phyloP scores from a whole-genome alignment of 1,140 invertebrate genomes.

The Drosophila parvula region DNA sequence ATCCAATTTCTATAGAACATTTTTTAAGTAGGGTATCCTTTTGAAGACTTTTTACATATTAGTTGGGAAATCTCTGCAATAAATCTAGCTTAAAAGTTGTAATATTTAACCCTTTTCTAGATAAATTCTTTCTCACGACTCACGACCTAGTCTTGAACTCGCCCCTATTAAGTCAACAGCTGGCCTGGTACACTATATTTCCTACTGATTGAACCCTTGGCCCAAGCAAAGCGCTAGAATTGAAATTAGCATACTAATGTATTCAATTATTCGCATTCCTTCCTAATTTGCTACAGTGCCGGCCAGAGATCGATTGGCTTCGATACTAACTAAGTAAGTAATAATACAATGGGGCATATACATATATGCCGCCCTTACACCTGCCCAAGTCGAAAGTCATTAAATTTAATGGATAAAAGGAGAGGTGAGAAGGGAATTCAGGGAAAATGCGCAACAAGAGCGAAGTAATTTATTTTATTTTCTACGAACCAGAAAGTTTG shows the following conservation, averaged over 20 bases:
- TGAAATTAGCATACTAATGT: constrained; percentile 63
- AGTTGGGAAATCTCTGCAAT: too few species aligned
- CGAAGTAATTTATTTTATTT: constrained; percentile 5
- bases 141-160: constrained; percentile 1
- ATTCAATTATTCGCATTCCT: constrained; percentile 60
- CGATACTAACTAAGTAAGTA: constrained; percentile 44
- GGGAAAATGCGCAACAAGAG: background rate
- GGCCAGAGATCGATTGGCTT: constrained; percentile 43
- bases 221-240: constrained; percentile 17
- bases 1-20: too few species aligned
- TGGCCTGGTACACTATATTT: constrained; percentile 22
- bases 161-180: constrained; percentile 10
- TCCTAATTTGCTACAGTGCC: constrained; percentile 23
- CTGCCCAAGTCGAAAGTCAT: constrained; percentile 33
- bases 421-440: background rate
- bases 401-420: constrained; percentile 38
- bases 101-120: background rate
- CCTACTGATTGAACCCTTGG: constrained; percentile 45
- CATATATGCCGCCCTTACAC: background rate
- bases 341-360: constrained; percentile 24
- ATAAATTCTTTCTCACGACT: background rate
- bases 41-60: background rate
- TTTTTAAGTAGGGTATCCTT: too few species aligned
- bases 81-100: background rate
- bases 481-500: constrained; percentile 20